Evolutionary conservation across 1,140 invertebrate species (phyloP).

Genomic region (Asbolus verrucosus): DNA sequence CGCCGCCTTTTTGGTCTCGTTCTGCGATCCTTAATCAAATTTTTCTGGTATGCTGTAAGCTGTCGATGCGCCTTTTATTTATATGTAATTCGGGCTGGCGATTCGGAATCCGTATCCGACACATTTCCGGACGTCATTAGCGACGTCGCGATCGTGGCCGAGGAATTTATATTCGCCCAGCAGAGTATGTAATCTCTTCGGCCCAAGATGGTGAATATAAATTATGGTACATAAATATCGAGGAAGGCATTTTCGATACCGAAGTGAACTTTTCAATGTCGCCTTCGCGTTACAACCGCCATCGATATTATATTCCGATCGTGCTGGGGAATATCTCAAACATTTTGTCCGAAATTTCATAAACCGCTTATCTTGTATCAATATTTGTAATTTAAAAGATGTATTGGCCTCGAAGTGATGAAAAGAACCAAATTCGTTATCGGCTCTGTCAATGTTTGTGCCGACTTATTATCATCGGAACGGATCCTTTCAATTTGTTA

Average conservation of each 20-base stretch:
- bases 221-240: constrained; percentile 57
- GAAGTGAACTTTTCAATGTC: constrained; percentile 37
- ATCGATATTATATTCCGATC: constrained; percentile 55
- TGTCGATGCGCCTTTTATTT: too few species aligned
- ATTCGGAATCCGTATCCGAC: too few species aligned
- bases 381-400: constrained; percentile 64
- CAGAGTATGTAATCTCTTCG: constrained; percentile 53
- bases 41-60: constrained; percentile 61
- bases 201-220: constrained; percentile 56
- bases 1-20: constrained; percentile 59
- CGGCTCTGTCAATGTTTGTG: constrained; percentile 42
- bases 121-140: background rate
- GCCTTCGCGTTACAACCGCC: background rate
- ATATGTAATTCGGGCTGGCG: too few species aligned
- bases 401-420: constrained; percentile 54
- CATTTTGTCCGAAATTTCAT: constrained; percentile 64
- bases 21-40: constrained; percentile 63
- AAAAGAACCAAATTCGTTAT: constrained; percentile 41
- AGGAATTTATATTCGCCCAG: constrained; percentile 23
- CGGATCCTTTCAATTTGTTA: constrained; percentile 34
- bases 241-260: constrained; percentile 56
- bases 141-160: background rate
- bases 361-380: constrained; percentile 64
- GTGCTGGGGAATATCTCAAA: constrained; percentile 63
- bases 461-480: constrained; percentile 33